Conservation (phyloP, 1,140 invertebrate genomes). For the Calliphora vicina region DNA sequence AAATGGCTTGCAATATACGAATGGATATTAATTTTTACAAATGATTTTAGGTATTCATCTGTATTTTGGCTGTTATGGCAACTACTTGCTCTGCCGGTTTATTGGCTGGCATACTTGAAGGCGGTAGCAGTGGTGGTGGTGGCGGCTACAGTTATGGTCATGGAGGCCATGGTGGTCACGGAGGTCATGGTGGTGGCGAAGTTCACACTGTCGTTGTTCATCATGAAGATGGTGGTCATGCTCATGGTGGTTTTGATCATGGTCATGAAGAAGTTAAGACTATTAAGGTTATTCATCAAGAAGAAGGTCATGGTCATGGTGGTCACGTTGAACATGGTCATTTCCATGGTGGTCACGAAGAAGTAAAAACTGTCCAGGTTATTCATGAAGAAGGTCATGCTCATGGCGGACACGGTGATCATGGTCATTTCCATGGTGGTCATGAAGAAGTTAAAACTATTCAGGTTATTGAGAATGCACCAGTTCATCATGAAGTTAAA, state of each 20-base stretch:
- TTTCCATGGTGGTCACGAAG: constrained; percentile 31
- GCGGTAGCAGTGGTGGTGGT: constrained; percentile 42
- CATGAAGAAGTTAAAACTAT: constrained; percentile 43
- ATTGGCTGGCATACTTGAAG: constrained; percentile 51
- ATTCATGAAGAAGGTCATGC: constrained; percentile 25
- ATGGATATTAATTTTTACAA: background rate
- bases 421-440: constrained; percentile 43
- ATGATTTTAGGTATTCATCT: constrained; percentile 51
- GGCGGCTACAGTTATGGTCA: constrained; percentile 39
- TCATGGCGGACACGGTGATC: constrained; percentile 41
- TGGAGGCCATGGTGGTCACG: constrained; percentile 38
- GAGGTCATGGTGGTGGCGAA: constrained; percentile 32
- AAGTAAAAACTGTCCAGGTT: constrained; percentile 24
- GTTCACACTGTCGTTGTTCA: constrained; percentile 54
- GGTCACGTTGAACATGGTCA: constrained; percentile 20
- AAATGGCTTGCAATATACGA: background rate
- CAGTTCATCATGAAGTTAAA: background rate
- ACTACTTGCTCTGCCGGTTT: constrained; percentile 53
- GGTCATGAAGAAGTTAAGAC: constrained; percentile 49
- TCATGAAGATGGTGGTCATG: constrained; percentile 39
- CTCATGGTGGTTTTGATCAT: constrained; percentile 39
- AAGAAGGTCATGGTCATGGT: constrained; percentile 42
- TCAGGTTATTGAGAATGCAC: no score
- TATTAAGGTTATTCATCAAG: constrained; percentile 54
- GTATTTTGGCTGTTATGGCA: constrained; percentile 51